Conservation (phyloP, 2,797 vertebrate species). For the Uromys caudimaculatus region DNA sequence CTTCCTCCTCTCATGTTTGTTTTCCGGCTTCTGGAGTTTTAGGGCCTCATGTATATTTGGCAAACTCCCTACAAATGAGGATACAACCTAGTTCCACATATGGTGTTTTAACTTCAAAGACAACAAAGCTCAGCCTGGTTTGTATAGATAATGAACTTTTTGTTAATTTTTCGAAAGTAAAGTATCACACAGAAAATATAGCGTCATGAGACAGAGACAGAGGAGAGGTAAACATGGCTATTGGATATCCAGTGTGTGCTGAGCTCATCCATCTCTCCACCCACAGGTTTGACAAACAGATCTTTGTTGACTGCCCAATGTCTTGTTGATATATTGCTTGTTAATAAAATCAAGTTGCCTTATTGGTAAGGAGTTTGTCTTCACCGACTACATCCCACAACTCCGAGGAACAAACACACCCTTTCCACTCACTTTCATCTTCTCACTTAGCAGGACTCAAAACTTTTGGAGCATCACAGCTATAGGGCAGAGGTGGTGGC, state of each 20-base stretch:
- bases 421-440: background rate
- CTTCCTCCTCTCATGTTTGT: background rate
- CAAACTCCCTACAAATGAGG: background rate
- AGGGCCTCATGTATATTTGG: background rate
- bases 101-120: background rate
- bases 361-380: constrained; percentile 12
- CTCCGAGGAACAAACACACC: background rate
- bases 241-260: background rate
- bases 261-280: background rate
- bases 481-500: background rate
- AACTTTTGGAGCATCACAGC: background rate
- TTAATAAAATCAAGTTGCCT: constrained; percentile 17
- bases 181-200: background rate
- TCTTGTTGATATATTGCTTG: background rate
- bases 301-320: background rate
- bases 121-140: background rate
- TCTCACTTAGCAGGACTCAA: background rate
- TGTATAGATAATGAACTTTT: background rate
- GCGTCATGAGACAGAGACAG: background rate
- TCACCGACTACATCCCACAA: background rate
- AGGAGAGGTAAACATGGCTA: background rate
- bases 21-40: background rate
- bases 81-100: background rate
- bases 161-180: background rate
- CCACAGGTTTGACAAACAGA: background rate